Evolutionary conservation across 1,140 invertebrate genomes (phyloP), one percentile per base, ranked within the genome.

Genomic region (Dicyema japonicum): DNA sequence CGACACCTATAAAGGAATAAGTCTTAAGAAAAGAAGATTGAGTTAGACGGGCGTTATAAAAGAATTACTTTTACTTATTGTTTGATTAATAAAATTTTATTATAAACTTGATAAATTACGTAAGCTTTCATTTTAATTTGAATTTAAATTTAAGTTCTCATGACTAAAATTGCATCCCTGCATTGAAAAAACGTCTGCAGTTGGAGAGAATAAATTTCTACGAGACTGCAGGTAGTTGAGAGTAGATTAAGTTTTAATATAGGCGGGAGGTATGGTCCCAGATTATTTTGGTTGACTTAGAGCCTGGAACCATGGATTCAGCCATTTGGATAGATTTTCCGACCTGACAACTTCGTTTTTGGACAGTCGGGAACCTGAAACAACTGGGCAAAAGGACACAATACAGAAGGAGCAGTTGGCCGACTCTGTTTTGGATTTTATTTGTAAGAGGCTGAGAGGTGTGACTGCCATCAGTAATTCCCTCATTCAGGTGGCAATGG

Each of bases 351-450:
- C 34, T 47, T 40, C 25, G 40, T 47, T 1, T 47, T 46, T 26
- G 41, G 43, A 13, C 38, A 44, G 29, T n/a, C 68, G 7, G 65
- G 63, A 42, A 55, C 57, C 17, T 66, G 66, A 3, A 72, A 72
- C 45, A 74, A 74, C 51, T 72, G 70, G 64, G 71, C 71, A 14
- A 75, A 74, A 46, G 70, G 69, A 26, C 69, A 74, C 40, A 80
- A 80, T 57, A 78, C 72, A 25, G 72, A 78, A 50, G 72, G 74
- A 12, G 40, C 44, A 14, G 44, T 21, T 40, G 11, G 35, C 41
- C 11, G 39, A 40, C 28, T 29, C 33, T 4, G 37, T 46, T 8
- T 28, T 46, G 5, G 44, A 46, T 31, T 38, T 46, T 15, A 36
- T 47, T 6, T 29, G 44, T n/a, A 70, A 44, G 69, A 74, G 50